Base-by-base conservation (phyloP, 2,113 vertebrate genomes). In the Aphyosemion australe region DNA sequence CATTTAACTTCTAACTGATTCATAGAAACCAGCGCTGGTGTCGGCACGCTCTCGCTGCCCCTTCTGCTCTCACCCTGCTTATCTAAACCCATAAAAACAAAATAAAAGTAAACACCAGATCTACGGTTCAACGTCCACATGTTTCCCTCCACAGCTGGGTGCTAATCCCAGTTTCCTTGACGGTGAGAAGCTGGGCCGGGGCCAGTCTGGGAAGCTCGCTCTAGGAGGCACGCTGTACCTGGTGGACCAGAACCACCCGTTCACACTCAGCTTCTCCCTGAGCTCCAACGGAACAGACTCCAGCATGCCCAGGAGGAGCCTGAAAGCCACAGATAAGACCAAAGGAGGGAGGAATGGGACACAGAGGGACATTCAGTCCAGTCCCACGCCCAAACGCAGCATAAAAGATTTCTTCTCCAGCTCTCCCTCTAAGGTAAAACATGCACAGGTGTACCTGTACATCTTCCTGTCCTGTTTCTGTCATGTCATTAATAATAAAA, bases 121-220 rank as follows among this genome's bases (percentile, higher is more conserved):
- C n/a, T 62, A 11, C 8, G 47, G 51, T 65, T 26, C 55, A 74
- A 14, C 32, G 60, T 67, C 57, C 52, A 26, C 26, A 41, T 1
- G 0, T 64, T 59, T 61, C 45, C 18, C 20, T 54, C 43, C 46
- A 39, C 89, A 97, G 95, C 88, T 95, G n/a, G 95, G 95, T 5
- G 71, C 94, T 50, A 97, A 97, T 83, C 94, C 95, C 2, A 93
- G 92, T 48, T 95, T 86, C 7, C 80, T 94, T 1, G 92, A 91
- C 0, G 54, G 75, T 15, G 88, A 90, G 58, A 79, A 76, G 51
- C 85, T 97, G 78, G 79, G 69, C 12, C 88, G 83, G 0, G 93
- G 93, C 0, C 82, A 91, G 62, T 90, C 92, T 41, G 91, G 90
- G 1, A 88, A 77, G 31, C 90, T 96, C 47, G 34, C 65, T 1